Evolutionary conservation across 2,888 invertebrate species (phyloP), one percentile per base, ranked within the genome.

Genomic region (Ichneumoninae sp.): DNA sequence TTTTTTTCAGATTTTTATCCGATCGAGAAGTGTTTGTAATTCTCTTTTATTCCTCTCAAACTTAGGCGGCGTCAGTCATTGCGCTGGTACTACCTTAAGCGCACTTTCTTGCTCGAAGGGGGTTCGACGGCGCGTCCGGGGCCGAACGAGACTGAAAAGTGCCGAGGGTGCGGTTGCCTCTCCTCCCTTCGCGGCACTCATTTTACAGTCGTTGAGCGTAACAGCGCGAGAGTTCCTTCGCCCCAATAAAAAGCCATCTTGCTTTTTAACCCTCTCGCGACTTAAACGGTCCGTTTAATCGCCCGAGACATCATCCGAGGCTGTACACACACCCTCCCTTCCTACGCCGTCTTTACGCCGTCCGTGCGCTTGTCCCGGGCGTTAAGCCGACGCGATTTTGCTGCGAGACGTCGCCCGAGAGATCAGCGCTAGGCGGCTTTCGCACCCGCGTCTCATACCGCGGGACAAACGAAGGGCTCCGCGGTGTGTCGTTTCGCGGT

Each of bases 131-230:
- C 72, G 50, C 66, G 50, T 54, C 33, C 7, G 16, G 60, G 16
- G 30, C 13, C 33, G 33, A 62, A 71, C 52, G 71, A 66, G 50
- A 76, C 70, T 47, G 52, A 69, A 76, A 44, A 66, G 62, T 70
- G 36, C 77, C 62, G 71, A 77, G 79, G 82, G 76, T 52, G 13
- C 74, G 74, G 16, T 30, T 6, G 1, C 30, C 5, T 76, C 69
- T 77, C 68, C 70, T 80, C 76, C 81, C 69, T 80, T 76, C 82
- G 33, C 57, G 50, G 83, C 82, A 83, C 89, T 91, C 92, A 90
- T 93, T 93, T 93, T 91, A 93, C 92, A 93, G 93, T 90, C 93
- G 90, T 93, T 93, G 91, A 92, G 89, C 91, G 91, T 92, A 92
- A 93, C 91, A 83, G 66, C 60, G 16, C 60, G 16, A 65, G 40